Evolutionary conservation across 2,888 invertebrate species (phyloP).

Genomic region (Microchrysa polita): DNA sequence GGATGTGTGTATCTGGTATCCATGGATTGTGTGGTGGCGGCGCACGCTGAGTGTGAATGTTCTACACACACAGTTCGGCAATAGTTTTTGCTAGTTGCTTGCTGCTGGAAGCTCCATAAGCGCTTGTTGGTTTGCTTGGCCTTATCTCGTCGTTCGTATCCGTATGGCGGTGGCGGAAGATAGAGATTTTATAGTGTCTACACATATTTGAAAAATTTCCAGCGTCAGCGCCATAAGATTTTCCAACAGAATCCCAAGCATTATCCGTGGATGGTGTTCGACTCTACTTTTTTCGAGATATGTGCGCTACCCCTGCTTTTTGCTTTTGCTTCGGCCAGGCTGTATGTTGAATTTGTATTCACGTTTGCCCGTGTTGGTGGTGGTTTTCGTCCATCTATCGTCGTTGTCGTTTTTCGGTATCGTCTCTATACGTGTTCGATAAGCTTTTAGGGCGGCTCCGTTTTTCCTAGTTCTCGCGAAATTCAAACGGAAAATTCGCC

Average conservation of each 20-base stretch:
- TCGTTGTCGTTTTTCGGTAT: slow-evolving; percentile 16
- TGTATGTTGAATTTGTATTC: slow-evolving; percentile 8
- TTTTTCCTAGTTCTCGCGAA: slow-evolving; percentile 46
- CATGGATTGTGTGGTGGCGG: too few relatives aligned
- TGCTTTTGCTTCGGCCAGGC: slow-evolving; percentile 12
- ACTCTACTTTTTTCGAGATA: neutral
- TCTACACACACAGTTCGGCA: too few relatives aligned
- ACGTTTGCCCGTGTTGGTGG: neutral
- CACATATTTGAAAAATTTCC: slow-evolving; percentile 34
- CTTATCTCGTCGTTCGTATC: too few relatives aligned
- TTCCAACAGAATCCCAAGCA: slow-evolving; percentile 10
- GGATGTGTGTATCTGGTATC: slow-evolving; percentile 9
- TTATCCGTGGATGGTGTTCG: too few relatives aligned
- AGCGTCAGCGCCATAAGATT: slow-evolving; percentile 29
- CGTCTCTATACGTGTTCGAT: slow-evolving; percentile 19
- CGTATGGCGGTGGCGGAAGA: too few relatives aligned
- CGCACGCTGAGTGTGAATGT: too few relatives aligned
- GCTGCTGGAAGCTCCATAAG: too few relatives aligned
- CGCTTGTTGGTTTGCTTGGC: too few relatives aligned
- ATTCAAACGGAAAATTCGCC: slow-evolving; percentile 45
- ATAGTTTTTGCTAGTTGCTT: too few relatives aligned
- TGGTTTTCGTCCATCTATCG: neutral
- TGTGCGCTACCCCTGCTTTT: slow-evolving; percentile 27
- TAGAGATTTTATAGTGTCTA: too few relatives aligned
- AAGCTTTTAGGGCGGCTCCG: slow-evolving; percentile 53